These are phyloP conservation scores for Sapayoa aenigma DNA, from an alignment of 2,113 vertebrate species.

Conservation along the genomic window DNA sequence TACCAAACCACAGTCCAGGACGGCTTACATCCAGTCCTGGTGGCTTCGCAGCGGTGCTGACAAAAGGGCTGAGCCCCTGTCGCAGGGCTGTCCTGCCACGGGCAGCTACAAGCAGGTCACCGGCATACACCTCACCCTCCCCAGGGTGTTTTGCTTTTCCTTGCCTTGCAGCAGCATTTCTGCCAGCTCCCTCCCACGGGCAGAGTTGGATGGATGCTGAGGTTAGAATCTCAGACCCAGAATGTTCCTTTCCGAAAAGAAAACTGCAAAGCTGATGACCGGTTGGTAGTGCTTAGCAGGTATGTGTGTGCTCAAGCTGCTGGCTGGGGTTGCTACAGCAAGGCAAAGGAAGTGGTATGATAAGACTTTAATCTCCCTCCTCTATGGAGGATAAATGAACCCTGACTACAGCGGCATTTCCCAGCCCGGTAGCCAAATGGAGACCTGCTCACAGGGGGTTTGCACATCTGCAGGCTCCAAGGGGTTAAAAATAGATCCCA, in stretches of 20 bases:
- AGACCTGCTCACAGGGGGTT: background rate
- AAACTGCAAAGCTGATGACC: background rate
- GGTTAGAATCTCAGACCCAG: background rate
- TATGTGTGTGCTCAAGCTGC: background rate
- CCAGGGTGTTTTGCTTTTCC: background rate
- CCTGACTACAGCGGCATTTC: background rate
- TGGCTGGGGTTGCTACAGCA: background rate
- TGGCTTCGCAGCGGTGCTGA: rapidly evolving
- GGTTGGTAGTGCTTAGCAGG: background rate
- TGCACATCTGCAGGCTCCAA: background rate
- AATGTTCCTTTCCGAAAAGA: background rate
- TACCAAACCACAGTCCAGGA: background rate
- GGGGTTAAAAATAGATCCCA: slow-evolving; percentile 37
- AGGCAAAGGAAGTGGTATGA: background rate
- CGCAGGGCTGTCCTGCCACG: background rate
- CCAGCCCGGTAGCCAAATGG: background rate
- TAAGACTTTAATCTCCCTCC: slow-evolving; percentile 7
- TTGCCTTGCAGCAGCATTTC: background rate
- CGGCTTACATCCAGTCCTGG: background rate
- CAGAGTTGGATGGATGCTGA: background rate
- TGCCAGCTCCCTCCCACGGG: background rate
- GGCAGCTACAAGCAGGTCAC: rapidly evolving
- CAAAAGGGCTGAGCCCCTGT: background rate
- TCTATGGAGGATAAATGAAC: background rate
- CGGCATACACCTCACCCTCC: rapidly evolving